Percentiles rank a stretch among this genome's conserved stretches.
phyloP scores from a whole-genome alignment of 1,140 invertebrate genomes.

The Bombus haemorrhoidalis region DNA sequence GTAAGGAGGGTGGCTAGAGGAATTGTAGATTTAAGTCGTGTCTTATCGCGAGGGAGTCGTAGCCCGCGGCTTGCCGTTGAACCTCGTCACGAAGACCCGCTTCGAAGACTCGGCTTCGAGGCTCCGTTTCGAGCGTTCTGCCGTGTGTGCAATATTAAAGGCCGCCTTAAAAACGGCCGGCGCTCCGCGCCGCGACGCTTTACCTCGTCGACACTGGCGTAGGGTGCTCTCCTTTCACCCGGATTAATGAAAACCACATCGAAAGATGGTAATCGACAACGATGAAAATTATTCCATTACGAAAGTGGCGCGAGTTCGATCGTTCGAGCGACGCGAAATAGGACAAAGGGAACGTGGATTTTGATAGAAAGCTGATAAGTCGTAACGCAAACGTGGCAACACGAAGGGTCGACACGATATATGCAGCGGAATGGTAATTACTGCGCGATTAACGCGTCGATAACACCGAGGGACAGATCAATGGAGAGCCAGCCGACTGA shows the following conservation, averaged over 20 bases:
- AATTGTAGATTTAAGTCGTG: constrained; percentile 71
- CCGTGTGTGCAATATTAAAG: constrained; percentile 43
- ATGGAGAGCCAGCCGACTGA: not conserved
- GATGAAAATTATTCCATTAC: not conserved
- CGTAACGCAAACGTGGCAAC: not conserved
- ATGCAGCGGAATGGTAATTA: not conserved
- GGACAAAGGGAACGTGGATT: not conserved
- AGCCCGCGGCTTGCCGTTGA: constrained; percentile 59
- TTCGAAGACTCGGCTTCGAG: constrained; percentile 30
- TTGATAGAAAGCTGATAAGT: constrained; percentile 5
- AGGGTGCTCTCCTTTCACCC: not conserved
- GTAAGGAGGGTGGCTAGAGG: constrained; percentile 46
- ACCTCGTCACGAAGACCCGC: constrained; percentile 57
- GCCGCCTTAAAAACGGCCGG: constrained; percentile 41
- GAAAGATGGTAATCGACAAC: not conserved
- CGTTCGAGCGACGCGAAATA: not conserved
- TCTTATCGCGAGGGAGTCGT: constrained; percentile 71
- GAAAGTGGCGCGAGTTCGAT: not conserved
- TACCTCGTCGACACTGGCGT: constrained; percentile 13
- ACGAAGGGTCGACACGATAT: not conserved
- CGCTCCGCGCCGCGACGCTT: not conserved
- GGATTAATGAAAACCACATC: not conserved
- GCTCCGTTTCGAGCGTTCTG: constrained; percentile 45
- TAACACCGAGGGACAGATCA: not conserved
- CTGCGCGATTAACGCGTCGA: not conserved